A percentile compares a stretch with the other conserved stretches of the same genome.
phyloP scores from a whole-genome alignment of 2,888 invertebrate genomes.

The Spialia ferax region DNA sequence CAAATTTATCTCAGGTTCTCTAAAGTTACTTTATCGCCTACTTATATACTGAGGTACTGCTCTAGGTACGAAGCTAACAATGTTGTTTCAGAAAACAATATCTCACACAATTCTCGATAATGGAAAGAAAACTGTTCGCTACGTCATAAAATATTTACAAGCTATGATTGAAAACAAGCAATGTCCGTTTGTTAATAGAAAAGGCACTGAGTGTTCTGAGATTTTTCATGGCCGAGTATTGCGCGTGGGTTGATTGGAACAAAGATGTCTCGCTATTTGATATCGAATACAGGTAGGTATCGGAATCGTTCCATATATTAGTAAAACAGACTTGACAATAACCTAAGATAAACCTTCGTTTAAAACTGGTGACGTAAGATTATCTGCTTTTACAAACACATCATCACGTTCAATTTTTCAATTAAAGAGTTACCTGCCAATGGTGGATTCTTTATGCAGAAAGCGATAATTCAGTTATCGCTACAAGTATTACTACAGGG shows the following conservation, averaged over 20 bases:
- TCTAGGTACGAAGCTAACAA: not conserved
- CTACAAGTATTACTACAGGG: no score
- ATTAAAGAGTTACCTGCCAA: no score
- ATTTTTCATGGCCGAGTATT: not conserved
- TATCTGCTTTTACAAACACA: no score
- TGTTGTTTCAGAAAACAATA: not conserved
- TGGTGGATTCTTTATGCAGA: no score
- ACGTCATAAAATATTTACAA: conserved; percentile 19
- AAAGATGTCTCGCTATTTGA: not conserved
- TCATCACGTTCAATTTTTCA: no score
- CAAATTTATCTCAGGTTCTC: no score
- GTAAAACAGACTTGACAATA: not conserved
- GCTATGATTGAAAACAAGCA: conserved; percentile 22
- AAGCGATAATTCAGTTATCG: no score
- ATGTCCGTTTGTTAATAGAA: not conserved
- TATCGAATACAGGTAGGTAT: not conserved
- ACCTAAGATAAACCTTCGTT: no score
- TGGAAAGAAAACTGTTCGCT: not conserved
- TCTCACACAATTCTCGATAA: not conserved
- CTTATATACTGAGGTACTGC: no score
- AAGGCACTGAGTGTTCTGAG: not conserved
- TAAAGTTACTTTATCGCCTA: no score
- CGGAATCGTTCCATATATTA: not conserved
- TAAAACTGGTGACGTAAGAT: no score
- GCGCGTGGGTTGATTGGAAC: not conserved